Base-by-base conservation (phyloP, 1,140 invertebrate genomes). In the Telenomus remus region DNA sequence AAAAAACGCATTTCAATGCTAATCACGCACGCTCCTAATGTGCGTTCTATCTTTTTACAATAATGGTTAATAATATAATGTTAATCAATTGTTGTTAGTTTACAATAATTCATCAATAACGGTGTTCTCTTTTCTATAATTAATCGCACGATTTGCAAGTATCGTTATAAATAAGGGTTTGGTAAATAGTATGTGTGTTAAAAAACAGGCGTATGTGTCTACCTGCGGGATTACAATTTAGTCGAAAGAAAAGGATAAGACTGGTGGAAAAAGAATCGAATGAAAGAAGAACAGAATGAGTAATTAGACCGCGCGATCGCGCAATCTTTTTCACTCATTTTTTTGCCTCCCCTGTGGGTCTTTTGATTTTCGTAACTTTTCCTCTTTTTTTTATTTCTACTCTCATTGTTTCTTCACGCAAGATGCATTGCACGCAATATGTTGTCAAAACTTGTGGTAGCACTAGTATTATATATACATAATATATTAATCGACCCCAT, bases 161-260 rank as follows among this genome's bases (percentile, higher is more conserved):
- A 80, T 84, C 48, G 69, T 79, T 85, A 84, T 86, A 86, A 86
- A 86, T 85, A 86, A 85, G 81, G 86, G 81, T 78, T 84, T 82
- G 2, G 82, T 84, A 86, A 86, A 85, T 86, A 84, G 78, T 85
- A 79, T 75, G 77, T 55, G 71, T 77, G 73, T 84, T 81, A 76
- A 68, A 85, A 82, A 84, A 27, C 1, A 27, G 19, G 19, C 19
- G n/a, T 76, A 47, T 33, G 47, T 57, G 10, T 44, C 47, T 69
- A 54, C 53, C 37, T 63, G n/a, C 14, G n/a, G 53, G 42, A 47
- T n/a, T 55, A 16, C 14, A 10, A 46, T 19, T 39, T 39, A 34
- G 15, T 61, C 12, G 16, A 70, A 61, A 16, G 27, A 51, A 57
- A 47, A 16, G 46, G 34, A 60, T 42, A 33, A 15, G 55, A 39